Base-by-base conservation (phyloP, 2,113 vertebrate species). In the Pyrgilauda ruficollis region DNA sequence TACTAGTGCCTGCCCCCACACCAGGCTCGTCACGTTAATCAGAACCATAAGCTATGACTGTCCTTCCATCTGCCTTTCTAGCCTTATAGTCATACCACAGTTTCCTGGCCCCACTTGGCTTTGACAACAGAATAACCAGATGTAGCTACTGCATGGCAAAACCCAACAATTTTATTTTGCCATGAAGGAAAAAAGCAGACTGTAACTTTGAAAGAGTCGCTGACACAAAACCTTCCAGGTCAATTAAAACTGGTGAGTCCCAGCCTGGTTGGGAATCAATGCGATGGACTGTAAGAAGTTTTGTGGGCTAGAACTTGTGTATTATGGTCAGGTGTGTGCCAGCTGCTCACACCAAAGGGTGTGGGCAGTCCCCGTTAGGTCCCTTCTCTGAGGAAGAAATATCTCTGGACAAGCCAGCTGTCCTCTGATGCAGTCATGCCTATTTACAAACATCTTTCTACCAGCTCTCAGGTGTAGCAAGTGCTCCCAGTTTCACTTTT, bases 241-340 rank as follows among this genome's bases (percentile, higher is more conserved):
- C 41, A 61, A 41, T 37, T 50, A 63, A 70, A 86, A 39, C 13
- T 58, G 24, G 5, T 3, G 10, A 75, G 23, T 35, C 28, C 15
- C 27, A 22, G 11, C 7, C 13, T 7, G 2, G 23, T 6, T 4
- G 1, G 24, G 19, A 31, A 23, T 24, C 3, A 1, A 18, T 56
- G 44, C 20, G 37, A 85, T 46, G 35, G 37, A 26, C 30, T 73
- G 12, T 35, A 82, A 28, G 47, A 84, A 82, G 62, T 33, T 44
- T n/a, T 47, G 31, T 18, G 49, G 19, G 17, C 11, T 88, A 56
- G 62, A 64, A 85, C 21, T 3, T 63, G 9, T 72, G n/a, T 26
- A 7, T 35, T 15, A 1, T 2, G 3, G 44, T 55, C n/a, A 75
- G 82, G 63, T 33, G 17, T 28, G 33, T 79, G 58, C 30, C 79